These are phyloP conservation scores for Penaeus indicus DNA, from an alignment of 1,140 invertebrate genomes.

Conservation along the genomic window DNA sequence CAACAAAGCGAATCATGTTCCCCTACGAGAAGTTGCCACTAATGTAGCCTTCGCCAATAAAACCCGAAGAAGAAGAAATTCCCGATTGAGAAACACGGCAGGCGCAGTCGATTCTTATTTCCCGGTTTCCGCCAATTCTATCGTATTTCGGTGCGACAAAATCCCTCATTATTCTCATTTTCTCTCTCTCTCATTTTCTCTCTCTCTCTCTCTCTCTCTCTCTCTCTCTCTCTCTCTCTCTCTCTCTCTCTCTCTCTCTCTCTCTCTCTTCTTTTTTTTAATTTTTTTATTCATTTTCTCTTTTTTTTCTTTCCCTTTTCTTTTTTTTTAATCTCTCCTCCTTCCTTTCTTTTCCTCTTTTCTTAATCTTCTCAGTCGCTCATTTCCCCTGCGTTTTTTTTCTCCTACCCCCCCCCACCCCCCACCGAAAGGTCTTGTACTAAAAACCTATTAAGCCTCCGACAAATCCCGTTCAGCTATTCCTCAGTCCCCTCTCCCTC, in stretches of 20 bases:
- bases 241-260: not conserved
- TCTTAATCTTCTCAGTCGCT: not conserved
- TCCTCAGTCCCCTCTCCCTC: not conserved
- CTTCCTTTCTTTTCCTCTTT: slow-evolving; percentile 2
- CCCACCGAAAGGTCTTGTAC: not conserved
- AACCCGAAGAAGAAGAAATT: no score
- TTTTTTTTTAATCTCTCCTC: slow-evolving; percentile 8
- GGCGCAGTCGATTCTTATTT: no score
- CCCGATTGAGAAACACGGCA: no score
- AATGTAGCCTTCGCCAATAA: no score
- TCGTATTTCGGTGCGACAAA: no score
- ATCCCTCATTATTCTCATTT: no score
- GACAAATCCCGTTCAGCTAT: not conserved
- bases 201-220: no score
- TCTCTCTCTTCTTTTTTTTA: not conserved
- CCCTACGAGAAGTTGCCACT: no score
- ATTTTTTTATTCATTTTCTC: not conserved
- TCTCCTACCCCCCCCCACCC: not conserved
- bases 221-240: not conserved
- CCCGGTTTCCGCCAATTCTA: no score
- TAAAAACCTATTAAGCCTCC: slow-evolving; percentile 35
- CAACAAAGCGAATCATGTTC: no score
- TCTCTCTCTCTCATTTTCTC: no score
- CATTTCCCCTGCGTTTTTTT: not conserved
- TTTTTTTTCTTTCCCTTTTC: slow-evolving; percentile 20